These are phyloP conservation scores for Apis florea DNA, from an alignment of 1,140 invertebrate species.

Conservation along the genomic window DNA sequence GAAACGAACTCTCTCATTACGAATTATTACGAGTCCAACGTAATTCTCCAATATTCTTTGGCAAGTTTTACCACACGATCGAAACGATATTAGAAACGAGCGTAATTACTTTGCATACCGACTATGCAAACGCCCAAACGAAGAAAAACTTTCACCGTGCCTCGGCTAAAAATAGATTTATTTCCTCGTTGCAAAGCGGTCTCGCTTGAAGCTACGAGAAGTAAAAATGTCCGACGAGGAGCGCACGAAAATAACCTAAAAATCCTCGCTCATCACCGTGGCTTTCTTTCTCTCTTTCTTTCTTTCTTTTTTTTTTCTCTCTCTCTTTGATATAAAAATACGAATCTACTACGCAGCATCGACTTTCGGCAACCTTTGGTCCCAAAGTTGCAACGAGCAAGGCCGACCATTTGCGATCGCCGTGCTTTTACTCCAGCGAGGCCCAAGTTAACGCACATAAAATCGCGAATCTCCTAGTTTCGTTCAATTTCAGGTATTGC, in stretches of 20 bases:
- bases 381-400: slow-evolving; percentile 17
- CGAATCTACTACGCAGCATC: not conserved
- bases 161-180: slow-evolving; percentile 43
- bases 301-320: not conserved
- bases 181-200: slow-evolving; percentile 16
- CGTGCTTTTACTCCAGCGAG: slow-evolving; percentile 67
- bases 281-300: no score
- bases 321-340: slow-evolving; percentile 6
- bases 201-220: not conserved
- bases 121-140: not conserved
- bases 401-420: slow-evolving; percentile 65
- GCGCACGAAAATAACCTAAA: slow-evolving; percentile 19
- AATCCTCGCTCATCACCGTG: not conserved
- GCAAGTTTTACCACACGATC: not conserved
- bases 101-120: no score
- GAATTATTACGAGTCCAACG: not conserved
- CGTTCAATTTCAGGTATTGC: not conserved
- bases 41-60: not conserved
- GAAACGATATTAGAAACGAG: slow-evolving; percentile 3
- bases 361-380: slow-evolving; percentile 33
- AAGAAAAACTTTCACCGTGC: slow-evolving; percentile 39
- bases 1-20: not conserved
- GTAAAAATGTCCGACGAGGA: slow-evolving; percentile 9
- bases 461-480: slow-evolving; percentile 51
- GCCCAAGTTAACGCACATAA: slow-evolving; percentile 66